Percentiles rank a stretch among this genome's conserved stretches.
Evolutionary conservation across 1,140 invertebrate genomes (phyloP).

Genomic region (Caerostris extrusa): DNA sequence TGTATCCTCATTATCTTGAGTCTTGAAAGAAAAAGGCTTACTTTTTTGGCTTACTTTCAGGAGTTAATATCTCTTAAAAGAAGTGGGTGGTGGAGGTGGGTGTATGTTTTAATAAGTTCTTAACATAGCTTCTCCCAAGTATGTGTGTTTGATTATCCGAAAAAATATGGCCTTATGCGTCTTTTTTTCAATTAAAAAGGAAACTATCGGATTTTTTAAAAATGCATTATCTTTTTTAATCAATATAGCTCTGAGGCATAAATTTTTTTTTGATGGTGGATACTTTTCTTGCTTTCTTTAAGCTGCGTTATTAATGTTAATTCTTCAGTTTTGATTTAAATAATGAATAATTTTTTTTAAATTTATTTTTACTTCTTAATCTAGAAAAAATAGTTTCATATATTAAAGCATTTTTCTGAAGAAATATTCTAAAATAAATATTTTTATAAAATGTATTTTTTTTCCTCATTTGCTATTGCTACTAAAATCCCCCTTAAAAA

Average conservation of each 20-base stretch:
- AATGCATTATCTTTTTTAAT: constrained; percentile 46
- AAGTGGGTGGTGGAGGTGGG: background rate
- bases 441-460: background rate
- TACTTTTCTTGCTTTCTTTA: background rate
- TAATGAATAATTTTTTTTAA: background rate
- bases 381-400: background rate
- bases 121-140: background rate
- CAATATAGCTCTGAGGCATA: constrained; percentile 30
- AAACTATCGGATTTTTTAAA: constrained; percentile 51
- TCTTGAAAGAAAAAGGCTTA: background rate
- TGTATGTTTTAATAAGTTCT: constrained; percentile 60
- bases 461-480: background rate
- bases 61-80: constrained; percentile 33
- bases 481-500: background rate
- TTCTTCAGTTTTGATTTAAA: constrained; percentile 32
- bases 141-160: constrained; percentile 21
- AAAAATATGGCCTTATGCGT: background rate
- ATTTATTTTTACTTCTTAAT: background rate
- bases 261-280: background rate
- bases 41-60: constrained; percentile 18
- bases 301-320: constrained; percentile 16
- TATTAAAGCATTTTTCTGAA: background rate
- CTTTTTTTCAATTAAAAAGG: constrained; percentile 48
- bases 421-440: background rate
- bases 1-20: constrained; percentile 57